phyloP scores from a whole-genome alignment of 2,113 vertebrate genomes.

The Lipophrys pholis region DNA sequence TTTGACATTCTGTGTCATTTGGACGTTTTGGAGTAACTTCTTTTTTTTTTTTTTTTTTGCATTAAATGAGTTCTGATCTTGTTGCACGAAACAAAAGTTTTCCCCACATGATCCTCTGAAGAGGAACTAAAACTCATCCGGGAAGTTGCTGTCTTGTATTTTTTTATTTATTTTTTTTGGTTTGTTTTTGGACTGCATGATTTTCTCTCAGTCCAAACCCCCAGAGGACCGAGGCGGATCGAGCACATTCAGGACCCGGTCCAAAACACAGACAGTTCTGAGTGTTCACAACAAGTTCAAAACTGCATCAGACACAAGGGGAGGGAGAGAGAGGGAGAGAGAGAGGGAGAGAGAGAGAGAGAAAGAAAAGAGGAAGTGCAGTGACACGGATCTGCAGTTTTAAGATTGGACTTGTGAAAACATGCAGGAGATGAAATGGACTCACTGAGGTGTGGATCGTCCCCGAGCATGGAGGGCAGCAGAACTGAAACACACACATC shows the following conservation, averaged over 20 bases:
- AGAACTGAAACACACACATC: constrained; percentile 65
- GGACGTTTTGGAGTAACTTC: too few species aligned
- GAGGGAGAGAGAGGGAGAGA: too few species aligned
- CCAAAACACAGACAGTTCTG: too few species aligned
- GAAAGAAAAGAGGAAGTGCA: constrained; percentile 71
- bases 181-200: constrained; percentile 12
- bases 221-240: too few species aligned
- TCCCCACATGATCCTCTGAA: constrained; percentile 40
- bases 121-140: constrained; percentile 62
- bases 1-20: too few species aligned
- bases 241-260: too few species aligned
- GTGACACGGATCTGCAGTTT: constrained; percentile 2
- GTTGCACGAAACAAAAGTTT: constrained; percentile 14
- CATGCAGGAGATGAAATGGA: constrained; percentile 15
- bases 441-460: constrained; percentile 72
- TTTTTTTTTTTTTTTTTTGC: too few species aligned
- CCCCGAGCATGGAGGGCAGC: constrained; percentile 81
- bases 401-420: constrained; percentile 26
- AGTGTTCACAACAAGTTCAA: too few species aligned
- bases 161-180: too few species aligned
- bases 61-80: background rate
- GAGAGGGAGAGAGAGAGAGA: too few species aligned
- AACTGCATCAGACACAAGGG: too few species aligned
- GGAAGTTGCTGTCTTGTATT: constrained; percentile 21
- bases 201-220: background rate